Conservation (phyloP, 2,888 invertebrate genomes). For the Hypsopygia costalis region DNA sequence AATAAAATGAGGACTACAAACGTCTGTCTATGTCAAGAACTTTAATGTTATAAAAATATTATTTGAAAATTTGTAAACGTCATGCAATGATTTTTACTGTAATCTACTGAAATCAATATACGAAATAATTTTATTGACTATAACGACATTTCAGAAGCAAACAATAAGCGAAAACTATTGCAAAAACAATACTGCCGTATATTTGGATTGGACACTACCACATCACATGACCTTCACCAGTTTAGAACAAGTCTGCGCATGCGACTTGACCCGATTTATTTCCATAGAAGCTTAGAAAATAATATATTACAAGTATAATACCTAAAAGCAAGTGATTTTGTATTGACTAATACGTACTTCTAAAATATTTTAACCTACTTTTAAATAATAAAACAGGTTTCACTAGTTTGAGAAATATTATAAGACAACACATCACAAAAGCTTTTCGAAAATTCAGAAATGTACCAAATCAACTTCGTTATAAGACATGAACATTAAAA, state of each 20-base stretch:
- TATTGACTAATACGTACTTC: constrained; percentile 30
- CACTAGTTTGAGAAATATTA: constrained; percentile 50
- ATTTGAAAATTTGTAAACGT: constrained; percentile 24
- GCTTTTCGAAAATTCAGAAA: constrained; percentile 64
- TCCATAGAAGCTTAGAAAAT: constrained; percentile 8
- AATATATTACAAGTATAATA: constrained; percentile 10
- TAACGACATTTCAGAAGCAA: constrained; percentile 61
- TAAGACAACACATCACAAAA: constrained; percentile 77
- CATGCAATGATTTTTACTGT: constrained; percentile 53
- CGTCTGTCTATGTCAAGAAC: no score
- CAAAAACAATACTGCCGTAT: constrained; percentile 51
- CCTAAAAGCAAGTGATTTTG: constrained; percentile 32
- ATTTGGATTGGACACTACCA: constrained; percentile 34
- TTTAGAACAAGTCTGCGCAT: constrained; percentile 52
- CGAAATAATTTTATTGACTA: constrained; percentile 55
- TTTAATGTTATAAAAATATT: background rate
- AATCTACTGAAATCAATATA: constrained; percentile 58
- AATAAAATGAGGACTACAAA: background rate
- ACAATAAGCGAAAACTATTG: constrained; percentile 67
- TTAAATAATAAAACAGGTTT: constrained; percentile 32
- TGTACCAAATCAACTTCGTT: constrained; percentile 47
- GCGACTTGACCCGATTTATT: constrained; percentile 49
- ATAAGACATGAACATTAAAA: background rate
- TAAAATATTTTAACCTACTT: constrained; percentile 36
- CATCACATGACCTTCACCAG: constrained; percentile 68